Percentiles rank a stretch among this genome's conserved stretches.
Evolutionary conservation across 2,113 vertebrate species (phyloP).

Genomic region (Lonchura striata): DNA sequence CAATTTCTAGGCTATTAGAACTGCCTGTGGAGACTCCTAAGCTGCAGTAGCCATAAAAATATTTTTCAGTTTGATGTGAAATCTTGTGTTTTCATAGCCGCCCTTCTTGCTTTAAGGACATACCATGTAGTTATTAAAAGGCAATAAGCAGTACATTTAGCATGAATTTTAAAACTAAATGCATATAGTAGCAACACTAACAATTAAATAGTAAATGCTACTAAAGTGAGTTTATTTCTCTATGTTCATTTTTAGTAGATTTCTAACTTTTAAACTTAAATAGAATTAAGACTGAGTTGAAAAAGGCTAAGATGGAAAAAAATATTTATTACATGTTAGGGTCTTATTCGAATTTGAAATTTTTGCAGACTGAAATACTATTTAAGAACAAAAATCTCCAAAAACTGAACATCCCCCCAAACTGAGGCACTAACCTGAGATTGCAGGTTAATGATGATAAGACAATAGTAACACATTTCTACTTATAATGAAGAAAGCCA

Average conservation of each 20-base stretch:
- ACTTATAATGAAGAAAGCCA: not conserved
- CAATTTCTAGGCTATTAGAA: constrained; percentile 38
- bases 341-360: not conserved
- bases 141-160: not conserved
- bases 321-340: not conserved
- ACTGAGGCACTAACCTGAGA: not conserved
- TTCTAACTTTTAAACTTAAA: not conserved
- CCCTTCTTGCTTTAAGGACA: not conserved
- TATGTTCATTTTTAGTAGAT: not conserved
- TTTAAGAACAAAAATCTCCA: not conserved
- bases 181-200: not conserved
- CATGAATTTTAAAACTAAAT: not conserved
- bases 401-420: not conserved
- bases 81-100: not conserved
- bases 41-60: not conserved
- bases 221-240: not conserved
- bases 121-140: not conserved
- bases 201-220: not conserved
- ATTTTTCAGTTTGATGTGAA: constrained; percentile 27
- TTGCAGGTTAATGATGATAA: not conserved
- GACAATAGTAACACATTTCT: not conserved
- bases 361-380: not conserved
- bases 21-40: constrained; percentile 51
- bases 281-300: not conserved
- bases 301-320: not conserved